Base-by-base conservation (phyloP, 2,113 vertebrate genomes). In the Picathartes gymnocephalus region DNA sequence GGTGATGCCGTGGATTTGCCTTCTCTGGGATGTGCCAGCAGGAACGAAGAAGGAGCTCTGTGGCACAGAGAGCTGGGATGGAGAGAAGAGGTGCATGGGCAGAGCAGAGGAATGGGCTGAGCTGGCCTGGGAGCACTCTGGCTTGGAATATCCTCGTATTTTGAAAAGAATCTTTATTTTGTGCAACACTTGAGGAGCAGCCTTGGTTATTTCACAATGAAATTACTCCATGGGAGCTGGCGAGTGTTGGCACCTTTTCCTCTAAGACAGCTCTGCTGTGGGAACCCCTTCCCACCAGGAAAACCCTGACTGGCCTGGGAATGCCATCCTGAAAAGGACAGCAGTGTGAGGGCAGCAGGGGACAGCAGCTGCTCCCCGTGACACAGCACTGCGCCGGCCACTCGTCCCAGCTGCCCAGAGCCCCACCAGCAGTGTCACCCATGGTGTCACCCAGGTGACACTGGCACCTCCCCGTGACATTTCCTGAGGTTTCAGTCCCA, bases 261-360 rank as follows among this genome's bases (percentile, higher is more conserved):
- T 3, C 22, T 1, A 1, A 9, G 58, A 2, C 0, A 23, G 30
- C 35, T 25, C 33, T 51, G 47, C n/a, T 7, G 0, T 0, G 65
- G 81, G 60, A 64, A 2, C 35, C 16, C 35, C 33, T 31, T 28
- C 77, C 60, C 58, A 16, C 1, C 6, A 4, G 47, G 47, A 35
- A 4, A 4, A 24, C 1, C 4, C 27, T 4, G 3, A 0, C 22
- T 15, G 69, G 12, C 64, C 53, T 6, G 57, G 61, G 7, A 13
- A 4, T 0, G 6, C 25, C 5, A 1, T 7, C 33, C 42, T 11
- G 23, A 0, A 1, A 10, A 7, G 8, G 1, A 9, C 22, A 12
- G 0, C n/a, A 4, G 33, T 0, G 18, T 5, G 14, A 58, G 66
- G 71, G 70, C 33, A 25, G 57, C 79, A 6, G 28, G 1, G 82